Evolutionary conservation across 35 echinoderm and acorn worm genomes (phyloP).

Genomic region (Apostichopus japonicus): DNA sequence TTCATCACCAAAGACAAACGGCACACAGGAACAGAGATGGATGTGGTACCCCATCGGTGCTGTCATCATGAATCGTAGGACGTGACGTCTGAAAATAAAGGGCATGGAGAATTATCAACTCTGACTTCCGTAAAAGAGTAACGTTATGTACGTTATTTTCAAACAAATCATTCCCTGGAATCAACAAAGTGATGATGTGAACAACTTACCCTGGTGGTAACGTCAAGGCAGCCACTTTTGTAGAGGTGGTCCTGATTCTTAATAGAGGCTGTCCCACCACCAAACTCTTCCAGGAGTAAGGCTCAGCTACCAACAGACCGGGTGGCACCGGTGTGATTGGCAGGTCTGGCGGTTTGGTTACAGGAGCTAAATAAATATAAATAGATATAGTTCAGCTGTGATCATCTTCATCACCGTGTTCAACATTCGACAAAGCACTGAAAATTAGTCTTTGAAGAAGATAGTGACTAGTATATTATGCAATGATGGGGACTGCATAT

Average conservation of each 20-base stretch:
- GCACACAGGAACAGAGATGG: constrained; percentile 90
- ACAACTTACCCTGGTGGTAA: constrained; percentile 86
- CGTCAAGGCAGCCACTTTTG: constrained; percentile 89
- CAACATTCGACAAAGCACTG: too few relatives aligned
- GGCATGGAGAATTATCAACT: too few relatives aligned
- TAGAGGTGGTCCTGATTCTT: constrained; percentile 89
- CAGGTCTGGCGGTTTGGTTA: constrained; percentile 56
- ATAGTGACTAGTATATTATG: too few relatives aligned
- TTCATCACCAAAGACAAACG: constrained; percentile 94
- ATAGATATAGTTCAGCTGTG: too few relatives aligned
- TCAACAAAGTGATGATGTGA: background rate
- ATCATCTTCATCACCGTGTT: too few relatives aligned
- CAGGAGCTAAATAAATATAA: background rate
- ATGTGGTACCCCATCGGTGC: constrained; percentile 97
- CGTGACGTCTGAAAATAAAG: constrained; percentile 70
- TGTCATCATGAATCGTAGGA: constrained; percentile 96
- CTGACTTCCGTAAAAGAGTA: too few relatives aligned
- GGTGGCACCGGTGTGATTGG: constrained; percentile 65
- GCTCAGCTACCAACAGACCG: constrained; percentile 92
- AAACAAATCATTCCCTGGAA: too few relatives aligned
- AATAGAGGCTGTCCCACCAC: constrained; percentile 93
- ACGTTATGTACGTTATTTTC: too few relatives aligned
- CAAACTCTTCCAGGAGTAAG: constrained; percentile 99
- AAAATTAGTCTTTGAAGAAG: too few relatives aligned
- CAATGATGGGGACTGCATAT: too few relatives aligned